A percentile compares a stretch with the other conserved stretches of the same genome.
These are phyloP conservation scores for Plestiodon gilberti DNA, from an alignment of 2,113 vertebrate species.

Conservation along the genomic window DNA sequence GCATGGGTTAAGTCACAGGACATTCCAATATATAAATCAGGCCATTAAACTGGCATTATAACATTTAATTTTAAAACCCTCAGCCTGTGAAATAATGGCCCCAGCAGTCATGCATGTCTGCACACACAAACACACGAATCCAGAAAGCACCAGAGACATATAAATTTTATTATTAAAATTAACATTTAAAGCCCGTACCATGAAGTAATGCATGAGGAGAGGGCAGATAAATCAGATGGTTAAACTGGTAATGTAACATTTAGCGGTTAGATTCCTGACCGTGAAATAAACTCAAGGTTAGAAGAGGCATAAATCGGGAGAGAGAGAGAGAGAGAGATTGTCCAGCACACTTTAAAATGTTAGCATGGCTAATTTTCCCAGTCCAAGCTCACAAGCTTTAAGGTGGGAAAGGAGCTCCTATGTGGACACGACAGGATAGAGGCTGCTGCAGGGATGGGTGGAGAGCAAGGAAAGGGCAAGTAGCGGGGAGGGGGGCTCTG, in stretches of 20 bases:
- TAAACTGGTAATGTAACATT: conserved; percentile 58
- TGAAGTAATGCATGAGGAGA: conserved; percentile 66
- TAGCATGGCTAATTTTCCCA: conserved; percentile 32
- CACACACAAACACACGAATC: background rate
- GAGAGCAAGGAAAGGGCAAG: no score
- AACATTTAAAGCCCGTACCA: conserved; percentile 67
- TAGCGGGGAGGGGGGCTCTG: no score
- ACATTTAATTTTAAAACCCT: conserved; percentile 66
- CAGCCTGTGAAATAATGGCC: conserved; percentile 52
- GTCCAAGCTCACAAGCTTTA: background rate
- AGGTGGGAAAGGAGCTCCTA: background rate
- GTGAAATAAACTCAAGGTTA: conserved; percentile 73
- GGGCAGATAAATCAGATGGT: conserved; percentile 62
- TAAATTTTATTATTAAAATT: conserved; percentile 72
- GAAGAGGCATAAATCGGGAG: conserved; percentile 67
- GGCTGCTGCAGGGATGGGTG: background rate
- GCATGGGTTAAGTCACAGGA: background rate
- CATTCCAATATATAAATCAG: conserved; percentile 52
- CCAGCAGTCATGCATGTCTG: rapidly evolving
- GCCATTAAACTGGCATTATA: conserved; percentile 67
- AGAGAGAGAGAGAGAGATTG: background rate
- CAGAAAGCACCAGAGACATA: conserved; percentile 33
- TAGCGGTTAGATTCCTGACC: conserved; percentile 54
- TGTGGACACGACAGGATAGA: background rate
- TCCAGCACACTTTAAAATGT: background rate